Percentiles rank a stretch among this genome's conserved stretches.
Conservation (phyloP, 2,888 invertebrate genomes). For the Noctua fimbriata region DNA sequence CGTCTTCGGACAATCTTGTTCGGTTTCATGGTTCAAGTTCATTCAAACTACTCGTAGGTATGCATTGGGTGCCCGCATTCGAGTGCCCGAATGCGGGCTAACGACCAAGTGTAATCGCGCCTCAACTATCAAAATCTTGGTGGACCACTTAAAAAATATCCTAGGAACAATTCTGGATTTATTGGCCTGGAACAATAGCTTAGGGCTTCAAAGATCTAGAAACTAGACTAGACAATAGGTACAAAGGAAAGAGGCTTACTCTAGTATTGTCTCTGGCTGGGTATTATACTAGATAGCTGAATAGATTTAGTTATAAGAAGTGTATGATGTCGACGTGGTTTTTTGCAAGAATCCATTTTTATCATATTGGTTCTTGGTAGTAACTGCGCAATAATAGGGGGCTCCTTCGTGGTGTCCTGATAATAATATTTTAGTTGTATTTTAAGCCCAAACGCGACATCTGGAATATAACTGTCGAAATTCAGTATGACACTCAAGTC, state of each 20-base stretch:
- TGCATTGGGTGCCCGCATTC: neutral
- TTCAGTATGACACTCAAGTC: no score
- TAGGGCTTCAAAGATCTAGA: slow-evolving; percentile 13
- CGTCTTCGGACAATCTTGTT: neutral
- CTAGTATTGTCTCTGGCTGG: neutral
- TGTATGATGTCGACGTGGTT: neutral
- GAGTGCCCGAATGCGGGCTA: neutral
- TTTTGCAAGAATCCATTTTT: neutral
- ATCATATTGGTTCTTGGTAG: neutral
- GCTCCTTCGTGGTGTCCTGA: neutral
- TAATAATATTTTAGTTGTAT: neutral
- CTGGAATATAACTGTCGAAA: no score
- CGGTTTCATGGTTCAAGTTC: neutral
- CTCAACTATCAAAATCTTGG: neutral
- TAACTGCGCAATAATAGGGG: neutral
- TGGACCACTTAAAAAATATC: neutral
- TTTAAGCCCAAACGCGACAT: neutral
- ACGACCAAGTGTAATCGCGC: neutral
- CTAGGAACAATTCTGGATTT: slow-evolving; percentile 7
- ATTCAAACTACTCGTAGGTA: neutral
- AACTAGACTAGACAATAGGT: slow-evolving; percentile 12
- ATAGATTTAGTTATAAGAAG: slow-evolving; percentile 4
- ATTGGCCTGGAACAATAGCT: slow-evolving; percentile 32
- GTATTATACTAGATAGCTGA: slow-evolving; percentile 25
- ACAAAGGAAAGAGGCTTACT: slow-evolving; percentile 12